Percentiles rank a stretch among this genome's conserved stretches.
Evolutionary conservation across 2,113 vertebrate genomes (phyloP).

Genomic region (Irena cyanogastra): DNA sequence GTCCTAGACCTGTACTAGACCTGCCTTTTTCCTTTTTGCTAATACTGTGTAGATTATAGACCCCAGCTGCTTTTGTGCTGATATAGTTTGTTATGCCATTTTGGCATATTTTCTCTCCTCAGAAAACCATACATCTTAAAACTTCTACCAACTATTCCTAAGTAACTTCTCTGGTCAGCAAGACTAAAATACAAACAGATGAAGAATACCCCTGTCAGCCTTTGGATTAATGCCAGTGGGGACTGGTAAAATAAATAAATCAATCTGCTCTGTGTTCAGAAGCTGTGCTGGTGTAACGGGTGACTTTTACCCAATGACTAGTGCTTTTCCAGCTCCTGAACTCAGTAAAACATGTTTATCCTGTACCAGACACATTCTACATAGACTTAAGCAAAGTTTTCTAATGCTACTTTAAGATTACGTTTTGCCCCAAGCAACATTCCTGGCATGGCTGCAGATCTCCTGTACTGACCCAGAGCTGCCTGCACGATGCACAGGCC

Average conservation of each 20-base stretch:
- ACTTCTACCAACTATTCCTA: not conserved
- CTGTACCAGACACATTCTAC: not conserved
- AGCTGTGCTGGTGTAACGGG: not conserved
- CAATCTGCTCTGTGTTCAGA: not conserved
- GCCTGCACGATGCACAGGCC: not conserved
- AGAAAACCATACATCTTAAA: not conserved
- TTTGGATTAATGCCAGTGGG: not conserved
- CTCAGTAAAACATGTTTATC: not conserved
- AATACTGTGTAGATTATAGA: not conserved
- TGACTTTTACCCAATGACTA: not conserved
- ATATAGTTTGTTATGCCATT: not conserved
- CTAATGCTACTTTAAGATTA: not conserved
- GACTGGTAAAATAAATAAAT: not conserved
- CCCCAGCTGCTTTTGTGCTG: not conserved
- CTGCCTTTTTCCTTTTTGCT: not conserved
- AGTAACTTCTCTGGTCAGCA: not conserved
- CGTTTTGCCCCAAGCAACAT: conserved; percentile 17
- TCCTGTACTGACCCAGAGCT: not conserved
- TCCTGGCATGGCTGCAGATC: conserved; percentile 19
- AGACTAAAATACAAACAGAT: not conserved
- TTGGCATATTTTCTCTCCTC: not conserved
- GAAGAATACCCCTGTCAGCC: not conserved
- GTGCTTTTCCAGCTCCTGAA: not conserved
- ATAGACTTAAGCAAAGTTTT: not conserved
- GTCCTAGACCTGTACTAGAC: not conserved